A percentile compares a stretch with the other conserved stretches of the same genome.
These are phyloP conservation scores for Folsomia manolachei DNA, from an alignment of 2,888 invertebrate genomes.

Conservation along the genomic window DNA sequence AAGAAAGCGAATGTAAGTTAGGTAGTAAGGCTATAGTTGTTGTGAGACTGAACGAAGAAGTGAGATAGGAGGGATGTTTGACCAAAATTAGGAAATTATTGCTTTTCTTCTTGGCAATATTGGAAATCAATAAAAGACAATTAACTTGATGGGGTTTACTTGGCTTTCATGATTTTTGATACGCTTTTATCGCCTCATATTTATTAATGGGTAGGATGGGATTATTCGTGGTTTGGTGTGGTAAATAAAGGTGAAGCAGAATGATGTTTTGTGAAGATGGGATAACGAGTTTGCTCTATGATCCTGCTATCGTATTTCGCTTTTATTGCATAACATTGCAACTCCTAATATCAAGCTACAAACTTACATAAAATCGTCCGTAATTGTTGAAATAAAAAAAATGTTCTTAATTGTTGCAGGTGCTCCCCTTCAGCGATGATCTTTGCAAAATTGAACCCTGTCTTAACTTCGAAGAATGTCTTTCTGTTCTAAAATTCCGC, in stretches of 20 bases:
- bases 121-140: slow-evolving; percentile 8
- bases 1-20: not conserved
- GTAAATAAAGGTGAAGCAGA: too few relatives aligned
- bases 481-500: slow-evolving; percentile 86
- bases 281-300: too few relatives aligned
- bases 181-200: not conserved
- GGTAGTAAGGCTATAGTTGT: not conserved
- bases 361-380: too few relatives aligned
- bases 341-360: too few relatives aligned
- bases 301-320: too few relatives aligned
- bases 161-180: not conserved
- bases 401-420: slow-evolving; percentile 59
- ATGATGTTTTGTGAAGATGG: too few relatives aligned
- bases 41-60: not conserved
- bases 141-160: slow-evolving; percentile 3
- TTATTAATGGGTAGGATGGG: not conserved
- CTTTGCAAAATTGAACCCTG: slow-evolving; percentile 93
- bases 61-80: not conserved
- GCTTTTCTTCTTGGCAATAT: not conserved
- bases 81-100: slow-evolving; percentile 6
- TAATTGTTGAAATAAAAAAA: slow-evolving; percentile 4
- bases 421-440: slow-evolving; percentile 93
- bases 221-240: not conserved
- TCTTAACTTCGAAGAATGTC: slow-evolving; percentile 86
- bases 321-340: too few relatives aligned